These are phyloP conservation scores for Electrophaes corylata DNA, from an alignment of 2,888 invertebrate genomes.

Conservation along the genomic window DNA sequence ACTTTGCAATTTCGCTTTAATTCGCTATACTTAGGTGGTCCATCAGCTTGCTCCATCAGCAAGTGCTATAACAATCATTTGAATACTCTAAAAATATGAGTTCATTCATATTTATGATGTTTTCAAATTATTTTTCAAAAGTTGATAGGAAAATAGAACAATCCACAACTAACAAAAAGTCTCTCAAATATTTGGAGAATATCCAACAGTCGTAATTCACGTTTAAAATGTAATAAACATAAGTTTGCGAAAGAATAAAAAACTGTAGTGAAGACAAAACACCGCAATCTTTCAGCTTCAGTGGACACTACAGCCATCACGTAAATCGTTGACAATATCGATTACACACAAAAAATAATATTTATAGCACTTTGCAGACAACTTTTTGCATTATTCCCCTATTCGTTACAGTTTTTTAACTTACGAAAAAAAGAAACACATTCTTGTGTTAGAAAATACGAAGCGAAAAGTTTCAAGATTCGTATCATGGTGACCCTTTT, in stretches of 20 bases:
- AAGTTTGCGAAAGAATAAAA: conserved; percentile 30
- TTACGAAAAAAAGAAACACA: conserved; percentile 52
- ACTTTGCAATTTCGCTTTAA: too few species aligned
- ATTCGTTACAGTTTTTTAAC: conserved; percentile 61
- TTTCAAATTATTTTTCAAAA: too few species aligned
- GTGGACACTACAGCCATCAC: conserved; percentile 63
- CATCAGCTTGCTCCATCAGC: too few species aligned
- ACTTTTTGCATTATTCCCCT: conserved; percentile 59
- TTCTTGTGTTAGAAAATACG: conserved; percentile 44
- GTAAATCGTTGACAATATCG: conserved; percentile 71
- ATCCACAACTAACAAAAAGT: neutral
- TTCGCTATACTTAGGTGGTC: too few species aligned
- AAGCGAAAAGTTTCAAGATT: conserved; percentile 46
- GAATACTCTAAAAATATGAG: neutral
- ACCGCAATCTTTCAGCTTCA: conserved; percentile 51
- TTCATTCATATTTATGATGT: too few species aligned
- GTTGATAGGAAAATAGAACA: neutral
- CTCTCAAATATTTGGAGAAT: conserved; percentile 18
- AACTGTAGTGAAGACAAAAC: conserved; percentile 51
- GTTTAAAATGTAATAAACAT: conserved; percentile 29
- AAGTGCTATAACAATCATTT: too few species aligned
- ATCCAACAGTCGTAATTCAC: conserved; percentile 24
- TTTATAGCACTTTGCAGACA: conserved; percentile 59
- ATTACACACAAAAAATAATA: conserved; percentile 65
- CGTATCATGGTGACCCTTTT: conserved; percentile 37